phyloP scores from a whole-genome alignment of 2,888 invertebrate species.

The Troides helena region DNA sequence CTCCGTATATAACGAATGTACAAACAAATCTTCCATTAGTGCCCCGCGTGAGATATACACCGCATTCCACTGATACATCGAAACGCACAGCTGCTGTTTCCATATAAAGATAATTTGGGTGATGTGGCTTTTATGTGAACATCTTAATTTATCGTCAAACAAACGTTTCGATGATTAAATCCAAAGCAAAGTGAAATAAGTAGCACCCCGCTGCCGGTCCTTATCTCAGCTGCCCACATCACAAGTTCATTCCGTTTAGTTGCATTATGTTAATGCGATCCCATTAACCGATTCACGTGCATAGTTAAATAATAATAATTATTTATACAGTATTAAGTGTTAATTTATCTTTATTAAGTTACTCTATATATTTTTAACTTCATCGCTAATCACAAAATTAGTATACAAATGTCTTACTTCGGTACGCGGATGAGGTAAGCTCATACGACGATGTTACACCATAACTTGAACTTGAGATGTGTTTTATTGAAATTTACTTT shows the following conservation, averaged over 20 bases:
- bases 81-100: too few species aligned
- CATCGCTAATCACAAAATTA: not conserved
- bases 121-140: too few species aligned
- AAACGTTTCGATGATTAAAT: not conserved
- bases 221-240: not conserved
- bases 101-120: not conserved
- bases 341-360: not conserved
- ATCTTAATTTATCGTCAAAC: too few species aligned
- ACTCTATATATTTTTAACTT: not conserved
- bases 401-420: too few species aligned
- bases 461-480: too few species aligned
- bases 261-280: not conserved
- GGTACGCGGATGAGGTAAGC: too few species aligned
- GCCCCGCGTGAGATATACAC: too few species aligned
- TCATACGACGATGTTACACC: too few species aligned
- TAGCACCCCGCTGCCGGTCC: not conserved
- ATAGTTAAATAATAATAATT: constrained; percentile 3
- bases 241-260: not conserved
- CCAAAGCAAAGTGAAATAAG: not conserved
- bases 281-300: not conserved
- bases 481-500: too few species aligned
- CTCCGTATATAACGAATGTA: too few species aligned
- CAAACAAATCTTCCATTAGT: too few species aligned
- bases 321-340: constrained; percentile 8
- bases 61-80: too few species aligned